Conservation (phyloP, 2,797 vertebrate genomes). For the Aldrovandia affinis region DNA sequence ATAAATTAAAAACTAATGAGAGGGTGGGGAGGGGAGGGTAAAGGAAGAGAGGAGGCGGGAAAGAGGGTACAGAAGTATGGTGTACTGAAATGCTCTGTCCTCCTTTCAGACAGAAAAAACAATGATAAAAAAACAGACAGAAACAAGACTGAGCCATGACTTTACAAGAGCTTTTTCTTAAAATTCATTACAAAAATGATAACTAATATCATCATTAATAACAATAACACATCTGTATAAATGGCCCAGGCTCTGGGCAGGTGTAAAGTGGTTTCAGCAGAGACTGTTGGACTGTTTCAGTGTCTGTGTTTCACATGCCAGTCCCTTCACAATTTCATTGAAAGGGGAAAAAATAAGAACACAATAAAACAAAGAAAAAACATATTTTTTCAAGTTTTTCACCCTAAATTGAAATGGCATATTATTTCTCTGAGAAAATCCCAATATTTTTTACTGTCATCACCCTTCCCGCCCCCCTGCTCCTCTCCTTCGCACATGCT, state of each 20-base stretch:
- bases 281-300: constrained; percentile 42
- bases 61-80: not conserved
- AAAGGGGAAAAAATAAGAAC: not conserved
- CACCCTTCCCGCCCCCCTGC: not conserved
- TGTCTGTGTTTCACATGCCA: not conserved
- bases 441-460: not conserved
- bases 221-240: constrained; percentile 66
- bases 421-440: not conserved
- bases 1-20: constrained; percentile 1
- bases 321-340: not conserved
- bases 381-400: not conserved
- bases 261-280: constrained; percentile 82
- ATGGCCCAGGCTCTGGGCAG: constrained; percentile 81
- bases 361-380: not conserved
- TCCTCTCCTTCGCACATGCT: constrained; percentile 6
- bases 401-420: not conserved
- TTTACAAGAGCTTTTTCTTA: constrained; percentile 84
- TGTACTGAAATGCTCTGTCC: not conserved
- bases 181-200: constrained; percentile 86
- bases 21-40: not conserved
- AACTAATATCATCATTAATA: constrained; percentile 64
- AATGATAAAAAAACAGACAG: constrained; percentile 51
- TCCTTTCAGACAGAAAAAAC: not conserved
- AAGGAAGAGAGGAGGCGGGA: not conserved
- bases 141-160: constrained; percentile 82